Evolutionary conservation across 2,888 invertebrate species (phyloP).

Genomic region (Acanthoscelides obtectus): DNA sequence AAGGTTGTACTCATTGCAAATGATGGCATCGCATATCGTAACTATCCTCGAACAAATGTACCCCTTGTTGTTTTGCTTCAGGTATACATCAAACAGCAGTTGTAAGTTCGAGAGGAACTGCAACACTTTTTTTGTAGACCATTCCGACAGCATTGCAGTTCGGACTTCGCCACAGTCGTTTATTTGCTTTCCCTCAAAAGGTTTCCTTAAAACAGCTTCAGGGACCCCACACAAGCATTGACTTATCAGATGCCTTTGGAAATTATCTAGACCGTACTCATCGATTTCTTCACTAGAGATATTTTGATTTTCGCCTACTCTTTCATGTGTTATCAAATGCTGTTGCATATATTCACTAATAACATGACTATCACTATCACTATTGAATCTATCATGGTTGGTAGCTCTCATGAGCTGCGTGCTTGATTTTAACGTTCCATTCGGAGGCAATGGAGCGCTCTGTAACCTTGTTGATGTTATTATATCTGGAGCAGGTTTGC

Average conservation of each 20-base stretch:
- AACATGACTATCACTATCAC: background rate
- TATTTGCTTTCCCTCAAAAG: constrained; percentile 62
- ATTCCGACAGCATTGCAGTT: constrained; percentile 55
- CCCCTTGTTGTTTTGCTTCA: constrained; percentile 78
- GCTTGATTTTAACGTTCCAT: background rate
- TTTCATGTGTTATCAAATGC: constrained; percentile 4
- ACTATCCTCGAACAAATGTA: constrained; percentile 77
- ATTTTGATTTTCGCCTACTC: background rate
- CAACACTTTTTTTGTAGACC: constrained; percentile 64
- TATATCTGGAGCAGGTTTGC: background rate
- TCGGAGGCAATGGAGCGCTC: constrained; percentile 29
- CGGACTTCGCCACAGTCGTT: constrained; percentile 50
- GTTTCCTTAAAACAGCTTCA: constrained; percentile 64
- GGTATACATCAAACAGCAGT: constrained; percentile 75
- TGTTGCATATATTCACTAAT: background rate
- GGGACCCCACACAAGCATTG: constrained; percentile 77
- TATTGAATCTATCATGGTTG: background rate
- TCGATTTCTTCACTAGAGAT: constrained; percentile 12
- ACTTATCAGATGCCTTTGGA: constrained; percentile 64
- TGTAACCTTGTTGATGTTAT: constrained; percentile 11
- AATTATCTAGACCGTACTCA: constrained; percentile 43
- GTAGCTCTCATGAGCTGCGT: background rate
- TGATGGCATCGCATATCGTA: constrained; percentile 73
- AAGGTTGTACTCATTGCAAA: constrained; percentile 76
- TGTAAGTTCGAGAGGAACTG: constrained; percentile 81